These are phyloP conservation scores for Lutra lutra DNA, from an alignment of 2,797 vertebrate species.

Conservation along the genomic window DNA sequence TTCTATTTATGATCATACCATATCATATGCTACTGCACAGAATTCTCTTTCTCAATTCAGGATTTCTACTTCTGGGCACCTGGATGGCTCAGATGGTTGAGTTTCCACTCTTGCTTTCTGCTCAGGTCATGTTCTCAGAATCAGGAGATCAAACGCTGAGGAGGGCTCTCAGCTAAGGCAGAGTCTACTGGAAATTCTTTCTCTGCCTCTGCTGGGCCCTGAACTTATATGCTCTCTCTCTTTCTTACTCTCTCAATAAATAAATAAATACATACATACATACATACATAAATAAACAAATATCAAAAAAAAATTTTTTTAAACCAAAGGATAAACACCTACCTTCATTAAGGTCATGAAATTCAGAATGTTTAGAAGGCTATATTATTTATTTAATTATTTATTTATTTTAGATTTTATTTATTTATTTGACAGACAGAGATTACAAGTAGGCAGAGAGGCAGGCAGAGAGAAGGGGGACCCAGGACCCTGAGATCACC, in stretches of 20 bases:
- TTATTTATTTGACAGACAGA: no score
- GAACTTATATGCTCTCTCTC: neutral
- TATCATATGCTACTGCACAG: neutral
- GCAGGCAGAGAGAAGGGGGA: no score
- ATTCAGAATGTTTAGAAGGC: neutral
- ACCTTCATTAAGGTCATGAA: neutral
- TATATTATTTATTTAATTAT: neutral
- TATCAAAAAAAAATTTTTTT: neutral
- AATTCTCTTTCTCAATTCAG: conserved; percentile 18
- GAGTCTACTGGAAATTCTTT: neutral
- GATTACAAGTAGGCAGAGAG: no score
- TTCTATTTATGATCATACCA: neutral
- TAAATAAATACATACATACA: no score
- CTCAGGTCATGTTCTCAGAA: neutral
- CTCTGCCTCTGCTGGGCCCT: neutral
- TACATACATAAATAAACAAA: neutral
- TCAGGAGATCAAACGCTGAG: neutral
- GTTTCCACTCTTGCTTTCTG: neutral
- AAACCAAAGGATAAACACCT: neutral
- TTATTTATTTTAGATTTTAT: no score
- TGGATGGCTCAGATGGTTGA: neutral
- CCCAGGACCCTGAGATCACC: no score
- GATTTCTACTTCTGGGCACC: neutral
- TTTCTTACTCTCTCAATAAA: neutral
- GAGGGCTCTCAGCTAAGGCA: neutral